phyloP scores from a whole-genome alignment of 53 echinoderm and acorn worm genomes.

The Echinometra lucunter region DNA sequence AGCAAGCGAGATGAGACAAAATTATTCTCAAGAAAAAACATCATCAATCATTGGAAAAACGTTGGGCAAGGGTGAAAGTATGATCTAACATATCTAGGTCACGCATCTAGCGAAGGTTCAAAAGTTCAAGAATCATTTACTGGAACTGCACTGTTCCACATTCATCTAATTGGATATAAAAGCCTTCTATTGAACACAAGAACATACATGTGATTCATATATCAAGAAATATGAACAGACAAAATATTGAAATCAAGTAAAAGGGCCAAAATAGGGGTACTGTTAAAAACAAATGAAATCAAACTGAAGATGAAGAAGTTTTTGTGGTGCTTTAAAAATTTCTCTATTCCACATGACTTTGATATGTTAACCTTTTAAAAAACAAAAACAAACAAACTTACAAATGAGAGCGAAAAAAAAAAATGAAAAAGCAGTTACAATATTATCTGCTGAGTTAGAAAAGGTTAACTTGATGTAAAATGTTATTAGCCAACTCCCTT shows the following conservation, averaged over 20 bases:
- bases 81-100: constrained; percentile 26
- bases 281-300: not conserved
- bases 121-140: no score
- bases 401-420: not conserved
- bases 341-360: not conserved
- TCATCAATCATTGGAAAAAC: constrained; percentile 33
- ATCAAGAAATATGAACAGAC: not conserved
- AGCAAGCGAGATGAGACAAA: constrained; percentile 22
- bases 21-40: constrained; percentile 36
- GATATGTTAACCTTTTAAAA: not conserved
- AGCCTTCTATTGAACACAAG: not conserved
- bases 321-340: not conserved
- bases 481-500: not conserved
- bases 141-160: no score
- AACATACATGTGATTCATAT: not conserved
- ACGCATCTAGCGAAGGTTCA: not conserved
- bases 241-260: not conserved
- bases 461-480: not conserved
- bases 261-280: not conserved
- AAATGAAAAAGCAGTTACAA: not conserved
- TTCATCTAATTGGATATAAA: not conserved
- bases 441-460: not conserved
- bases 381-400: no score
- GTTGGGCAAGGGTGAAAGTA: not conserved
- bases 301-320: not conserved